These are phyloP conservation scores for Triplophysa yarkandensis DNA, from an alignment of 2,797 vertebrate genomes.

Conservation along the genomic window DNA sequence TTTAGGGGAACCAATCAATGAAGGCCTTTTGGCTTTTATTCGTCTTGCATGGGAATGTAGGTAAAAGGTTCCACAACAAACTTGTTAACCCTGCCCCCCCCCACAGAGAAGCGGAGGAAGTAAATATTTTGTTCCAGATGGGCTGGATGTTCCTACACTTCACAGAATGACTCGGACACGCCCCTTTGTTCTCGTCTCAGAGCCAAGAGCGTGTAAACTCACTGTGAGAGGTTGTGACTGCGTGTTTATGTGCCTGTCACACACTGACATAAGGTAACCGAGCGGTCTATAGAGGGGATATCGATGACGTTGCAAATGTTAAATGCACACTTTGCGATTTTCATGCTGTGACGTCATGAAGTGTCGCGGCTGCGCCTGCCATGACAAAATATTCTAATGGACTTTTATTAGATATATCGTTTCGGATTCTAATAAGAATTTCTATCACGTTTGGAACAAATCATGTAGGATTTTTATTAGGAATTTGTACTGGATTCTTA, in stretches of 20 bases:
- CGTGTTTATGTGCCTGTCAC: constrained; percentile 2
- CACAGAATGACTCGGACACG: constrained; percentile 20
- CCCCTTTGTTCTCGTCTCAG: not conserved
- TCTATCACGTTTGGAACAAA: too few species aligned
- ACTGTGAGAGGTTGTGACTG: not conserved
- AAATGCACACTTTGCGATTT: not conserved
- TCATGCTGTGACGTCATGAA: not conserved
- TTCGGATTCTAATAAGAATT: too few species aligned
- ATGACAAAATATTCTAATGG: too few species aligned
- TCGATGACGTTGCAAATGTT: not conserved
- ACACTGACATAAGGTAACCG: not conserved
- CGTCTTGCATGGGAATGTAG: constrained; percentile 68
- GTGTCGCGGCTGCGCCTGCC: too few species aligned
- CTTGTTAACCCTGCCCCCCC: constrained; percentile 59
- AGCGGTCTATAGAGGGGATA: not conserved
- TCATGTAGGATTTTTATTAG: too few species aligned
- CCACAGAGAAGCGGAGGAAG: constrained; percentile 19
- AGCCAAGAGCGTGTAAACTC: constrained; percentile 10
- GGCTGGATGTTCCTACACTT: constrained; percentile 36
- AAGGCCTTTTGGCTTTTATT: constrained; percentile 18
- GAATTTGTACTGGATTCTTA: too few species aligned
- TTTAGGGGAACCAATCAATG: constrained; percentile 63
- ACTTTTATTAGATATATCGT: too few species aligned
- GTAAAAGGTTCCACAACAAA: constrained; percentile 75
- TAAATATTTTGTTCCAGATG: constrained; percentile 58